Percentiles rank a stretch among this genome's conserved stretches.
Conservation (phyloP, 2,888 invertebrate genomes). For the Caenorhabditis sulstoni region DNA sequence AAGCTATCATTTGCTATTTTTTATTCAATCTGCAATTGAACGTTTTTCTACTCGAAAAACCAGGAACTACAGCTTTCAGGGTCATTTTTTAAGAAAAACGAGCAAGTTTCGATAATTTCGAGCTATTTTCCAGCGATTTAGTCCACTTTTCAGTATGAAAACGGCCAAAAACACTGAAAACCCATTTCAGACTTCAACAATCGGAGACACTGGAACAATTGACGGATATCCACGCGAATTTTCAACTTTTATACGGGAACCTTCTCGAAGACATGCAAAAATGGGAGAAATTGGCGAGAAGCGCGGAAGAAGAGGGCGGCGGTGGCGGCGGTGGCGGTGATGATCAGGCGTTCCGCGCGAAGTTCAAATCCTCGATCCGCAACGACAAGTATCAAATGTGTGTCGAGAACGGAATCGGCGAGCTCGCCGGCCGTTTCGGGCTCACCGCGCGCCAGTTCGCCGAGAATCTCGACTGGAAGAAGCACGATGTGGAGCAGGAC, state of each 20-base stretch:
- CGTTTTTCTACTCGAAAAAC: too few species aligned
- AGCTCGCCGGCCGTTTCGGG: constrained; percentile 88
- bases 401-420: constrained; percentile 74
- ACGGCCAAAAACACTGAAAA: too few species aligned
- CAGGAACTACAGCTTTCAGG: too few species aligned
- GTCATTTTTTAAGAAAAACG: too few species aligned
- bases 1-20: too few species aligned
- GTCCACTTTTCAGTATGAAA: neutral
- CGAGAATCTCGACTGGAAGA: constrained; percentile 87
- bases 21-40: too few species aligned
- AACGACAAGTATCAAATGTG: constrained; percentile 74
- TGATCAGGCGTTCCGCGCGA: constrained; percentile 28
- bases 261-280: constrained; percentile 81
- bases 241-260: constrained; percentile 88
- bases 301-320: constrained; percentile 36
- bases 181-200: constrained; percentile 83
- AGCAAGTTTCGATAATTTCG: too few species aligned
- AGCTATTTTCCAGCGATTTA: too few species aligned
- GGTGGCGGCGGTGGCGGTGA: too few species aligned
- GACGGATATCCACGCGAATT: constrained; percentile 93
- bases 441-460: constrained; percentile 94
- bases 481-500: constrained; percentile 67
- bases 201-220: constrained; percentile 92
- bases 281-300: constrained; percentile 65
- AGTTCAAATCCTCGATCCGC: constrained; percentile 67